Base-by-base conservation (phyloP, 2,888 invertebrate species). In the Ecliptopera silaceata region DNA sequence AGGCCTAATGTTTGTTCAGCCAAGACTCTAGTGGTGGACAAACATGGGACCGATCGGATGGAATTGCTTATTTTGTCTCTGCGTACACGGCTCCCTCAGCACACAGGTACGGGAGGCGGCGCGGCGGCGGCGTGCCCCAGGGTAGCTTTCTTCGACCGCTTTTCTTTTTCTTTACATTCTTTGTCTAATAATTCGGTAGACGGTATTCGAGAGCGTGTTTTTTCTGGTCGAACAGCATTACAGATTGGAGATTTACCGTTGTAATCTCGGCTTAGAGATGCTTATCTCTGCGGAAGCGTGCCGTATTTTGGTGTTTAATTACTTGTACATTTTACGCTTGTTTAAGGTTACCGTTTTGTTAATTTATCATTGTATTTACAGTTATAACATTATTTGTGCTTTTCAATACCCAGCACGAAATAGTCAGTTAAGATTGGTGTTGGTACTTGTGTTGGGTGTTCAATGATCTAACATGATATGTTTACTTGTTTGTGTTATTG, bases 31-130 rank as follows among this genome's bases (percentile, higher is more conserved):
- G 90, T 91, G 90, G 88, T 86, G 83, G 80, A 82, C 89, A 91
- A 91, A 91, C 88, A 91, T 79, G 79, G 86, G 87, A 79, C 88
- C 84, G 87, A 89, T 88, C 85, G 86, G 76, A 84, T 82, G 88
- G 90, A 89, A 90, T 91, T 90, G 90, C 90, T 90, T 90, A 91
- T 90, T 91, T 91, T 91, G 89, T 90, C 86, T 85, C 86, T 82
- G 85, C 87, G 85, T 87, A 88, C 90, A 87, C 78, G 79, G 77
- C 84, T 86, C 86, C 86, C 86, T 81, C 76, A 43, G 18, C 42
- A 47, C 76, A 80, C 86, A 88, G 86, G 86, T 88, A 87, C 76
- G 74, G 83, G 74, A 75, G 78, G 69, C 72, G 76, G 81, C 74
- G 74, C 75, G 78, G 69, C 72, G 26, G 69, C 72, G 77, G 81